Evolutionary conservation across 1,140 invertebrate genomes (phyloP).

Genomic region (Rhizoglyphus robini): DNA sequence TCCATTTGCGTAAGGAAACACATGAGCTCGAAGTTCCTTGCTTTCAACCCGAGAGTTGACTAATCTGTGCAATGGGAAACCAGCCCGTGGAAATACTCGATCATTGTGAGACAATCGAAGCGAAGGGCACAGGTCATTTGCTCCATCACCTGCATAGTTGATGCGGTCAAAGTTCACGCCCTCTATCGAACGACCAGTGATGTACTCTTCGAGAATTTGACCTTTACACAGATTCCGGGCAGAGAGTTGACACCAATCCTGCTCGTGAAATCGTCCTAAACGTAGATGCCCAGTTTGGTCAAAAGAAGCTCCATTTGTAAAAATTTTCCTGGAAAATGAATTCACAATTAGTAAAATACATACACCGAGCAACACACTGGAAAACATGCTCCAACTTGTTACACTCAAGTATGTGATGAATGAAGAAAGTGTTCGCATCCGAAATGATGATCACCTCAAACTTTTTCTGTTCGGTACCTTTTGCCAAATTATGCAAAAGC

Average conservation of each 20-base stretch:
- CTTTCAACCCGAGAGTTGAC: conserved; percentile 26
- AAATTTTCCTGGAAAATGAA: conserved; percentile 44
- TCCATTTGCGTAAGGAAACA: background rate
- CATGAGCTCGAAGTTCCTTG: background rate
- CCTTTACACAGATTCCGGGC: conserved; percentile 64
- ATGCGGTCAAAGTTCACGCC: conserved; percentile 40
- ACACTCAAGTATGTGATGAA: conserved; percentile 47
- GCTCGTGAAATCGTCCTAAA: conserved; percentile 51
- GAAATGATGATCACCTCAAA: conserved; percentile 61
- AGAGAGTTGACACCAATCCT: conserved; percentile 54
- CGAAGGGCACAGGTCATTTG: conserved; percentile 61
- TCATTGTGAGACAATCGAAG: conserved; percentile 46
- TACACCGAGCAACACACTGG: background rate
- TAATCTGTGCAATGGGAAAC: conserved; percentile 38
- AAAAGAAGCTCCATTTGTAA: conserved; percentile 60
- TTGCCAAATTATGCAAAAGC: conserved; percentile 38
- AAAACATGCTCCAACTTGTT: conserved; percentile 42
- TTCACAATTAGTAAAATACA: background rate
- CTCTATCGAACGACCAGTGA: conserved; percentile 28
- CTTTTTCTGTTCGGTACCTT: conserved; percentile 27
- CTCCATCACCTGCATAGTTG: conserved; percentile 59
- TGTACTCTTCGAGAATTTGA: conserved; percentile 48
- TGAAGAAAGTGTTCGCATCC: conserved; percentile 62
- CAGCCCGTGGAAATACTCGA: conserved; percentile 49
- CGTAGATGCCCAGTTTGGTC: conserved; percentile 43